Evolutionary conservation across 2,113 vertebrate genomes (phyloP).

Genomic region (Procapra przewalskii): DNA sequence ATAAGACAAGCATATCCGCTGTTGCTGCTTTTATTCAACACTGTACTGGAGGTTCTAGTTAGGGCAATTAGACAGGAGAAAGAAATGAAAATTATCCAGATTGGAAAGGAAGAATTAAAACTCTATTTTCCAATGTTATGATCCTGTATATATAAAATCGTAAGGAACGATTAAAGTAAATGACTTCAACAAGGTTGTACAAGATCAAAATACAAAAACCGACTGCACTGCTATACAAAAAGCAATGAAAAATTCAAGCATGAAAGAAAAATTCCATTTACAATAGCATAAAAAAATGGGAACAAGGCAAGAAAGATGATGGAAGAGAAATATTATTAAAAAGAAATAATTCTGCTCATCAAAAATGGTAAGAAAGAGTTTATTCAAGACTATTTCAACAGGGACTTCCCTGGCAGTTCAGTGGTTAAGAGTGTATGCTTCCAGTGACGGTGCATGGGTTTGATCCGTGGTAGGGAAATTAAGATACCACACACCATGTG

Average conservation of each 20-base stretch:
- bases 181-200: background rate
- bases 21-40: background rate
- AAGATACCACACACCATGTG: background rate
- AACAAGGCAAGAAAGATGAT: background rate
- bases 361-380: background rate
- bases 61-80: background rate
- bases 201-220: background rate
- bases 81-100: background rate
- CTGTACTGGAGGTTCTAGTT: background rate
- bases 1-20: background rate
- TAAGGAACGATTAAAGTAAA: background rate
- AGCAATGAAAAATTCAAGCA: background rate
- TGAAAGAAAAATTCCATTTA: background rate
- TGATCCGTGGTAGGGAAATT: background rate
- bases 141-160: background rate
- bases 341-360: background rate
- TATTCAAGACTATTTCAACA: background rate
- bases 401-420: background rate
- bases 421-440: background rate
- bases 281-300: background rate
- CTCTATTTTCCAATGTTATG: background rate
- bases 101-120: background rate
- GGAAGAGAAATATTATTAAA: background rate
- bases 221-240: background rate
- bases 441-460: background rate